A percentile compares a stretch with the other conserved stretches of the same genome.
Evolutionary conservation across 2,113 vertebrate species (phyloP).

Genomic region (Oophaga pumilio): DNA sequence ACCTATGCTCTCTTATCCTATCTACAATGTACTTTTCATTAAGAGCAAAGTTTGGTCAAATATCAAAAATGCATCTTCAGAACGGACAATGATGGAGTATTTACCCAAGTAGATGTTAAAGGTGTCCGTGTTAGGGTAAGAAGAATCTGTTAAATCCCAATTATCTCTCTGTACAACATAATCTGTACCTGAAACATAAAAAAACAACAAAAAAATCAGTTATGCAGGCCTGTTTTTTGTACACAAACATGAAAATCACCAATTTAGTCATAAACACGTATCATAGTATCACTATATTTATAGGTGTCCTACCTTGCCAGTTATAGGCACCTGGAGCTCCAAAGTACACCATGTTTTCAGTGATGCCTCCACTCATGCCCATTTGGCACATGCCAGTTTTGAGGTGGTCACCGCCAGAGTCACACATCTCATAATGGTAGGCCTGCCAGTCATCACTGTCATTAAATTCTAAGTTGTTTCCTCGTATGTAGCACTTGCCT

Average conservation of each 20-base stretch:
- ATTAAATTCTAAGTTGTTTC: conserved; percentile 82
- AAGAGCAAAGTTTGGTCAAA: not conserved
- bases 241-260: not conserved
- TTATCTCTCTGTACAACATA: conserved; percentile 71
- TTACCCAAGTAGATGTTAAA: conserved; percentile 74
- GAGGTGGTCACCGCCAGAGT: conserved; percentile 74
- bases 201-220: not conserved
- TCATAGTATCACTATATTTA: not conserved
- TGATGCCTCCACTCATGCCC: conserved; percentile 88
- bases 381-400: conserved; percentile 88
- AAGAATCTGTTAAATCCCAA: conserved; percentile 73
- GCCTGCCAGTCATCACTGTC: conserved; percentile 83
- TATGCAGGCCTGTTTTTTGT: not conserved
- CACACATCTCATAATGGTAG: conserved; percentile 83
- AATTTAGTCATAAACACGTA: not conserved
- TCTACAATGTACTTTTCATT: not conserved
- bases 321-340: conserved; percentile 81
- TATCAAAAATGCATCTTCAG: not conserved
- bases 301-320: conserved; percentile 83
- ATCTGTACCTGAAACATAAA: conserved; percentile 64
- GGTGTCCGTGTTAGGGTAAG: conserved; percentile 63
- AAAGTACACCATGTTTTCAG: conserved; percentile 77
- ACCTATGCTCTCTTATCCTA: not conserved
- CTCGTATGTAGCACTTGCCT: conserved; percentile 86
- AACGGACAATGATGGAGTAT: not conserved